Evolutionary conservation across 2,797 vertebrate species (phyloP).

Genomic region (Tapera naevia): DNA sequence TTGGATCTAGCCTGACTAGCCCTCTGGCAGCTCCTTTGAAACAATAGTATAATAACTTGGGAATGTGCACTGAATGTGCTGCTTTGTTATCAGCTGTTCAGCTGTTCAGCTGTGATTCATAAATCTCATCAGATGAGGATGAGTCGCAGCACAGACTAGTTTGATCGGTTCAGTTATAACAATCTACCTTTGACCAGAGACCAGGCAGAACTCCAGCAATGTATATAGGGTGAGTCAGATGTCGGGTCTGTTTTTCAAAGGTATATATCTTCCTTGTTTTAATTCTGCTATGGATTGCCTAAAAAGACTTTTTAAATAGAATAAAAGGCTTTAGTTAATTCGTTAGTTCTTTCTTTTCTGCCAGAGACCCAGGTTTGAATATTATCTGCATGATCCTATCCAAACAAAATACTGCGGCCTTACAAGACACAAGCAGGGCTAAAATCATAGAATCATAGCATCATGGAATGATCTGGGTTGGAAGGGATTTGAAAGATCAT

Average conservation of each 20-base stretch:
- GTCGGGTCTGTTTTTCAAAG: not conserved
- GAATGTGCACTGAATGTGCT: not conserved
- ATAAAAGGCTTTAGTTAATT: not conserved
- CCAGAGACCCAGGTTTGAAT: not conserved
- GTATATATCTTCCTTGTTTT: fast-evolving
- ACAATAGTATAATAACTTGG: not conserved
- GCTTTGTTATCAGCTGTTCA: not conserved
- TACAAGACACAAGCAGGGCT: not conserved
- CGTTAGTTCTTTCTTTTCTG: not conserved
- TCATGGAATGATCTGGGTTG: too few relatives aligned
- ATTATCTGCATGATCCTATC: not conserved
- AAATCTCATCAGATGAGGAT: not conserved
- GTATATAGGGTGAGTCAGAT: too few relatives aligned
- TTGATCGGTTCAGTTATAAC: not conserved
- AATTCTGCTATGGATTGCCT: too few relatives aligned
- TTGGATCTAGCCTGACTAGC: constrained; percentile 3
- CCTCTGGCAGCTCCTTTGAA: not conserved
- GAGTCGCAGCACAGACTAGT: not conserved
- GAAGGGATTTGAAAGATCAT: too few relatives aligned
- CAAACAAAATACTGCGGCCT: not conserved
- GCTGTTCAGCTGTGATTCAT: not conserved
- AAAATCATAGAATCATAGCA: not conserved
- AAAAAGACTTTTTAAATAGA: not conserved
- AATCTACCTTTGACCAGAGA: not conserved
- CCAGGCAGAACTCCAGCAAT: fast-evolving